A percentile compares a stretch with the other conserved stretches of the same genome.
Conservation (phyloP, 2,888 invertebrate genomes). For the Mayetiola destructor region DNA sequence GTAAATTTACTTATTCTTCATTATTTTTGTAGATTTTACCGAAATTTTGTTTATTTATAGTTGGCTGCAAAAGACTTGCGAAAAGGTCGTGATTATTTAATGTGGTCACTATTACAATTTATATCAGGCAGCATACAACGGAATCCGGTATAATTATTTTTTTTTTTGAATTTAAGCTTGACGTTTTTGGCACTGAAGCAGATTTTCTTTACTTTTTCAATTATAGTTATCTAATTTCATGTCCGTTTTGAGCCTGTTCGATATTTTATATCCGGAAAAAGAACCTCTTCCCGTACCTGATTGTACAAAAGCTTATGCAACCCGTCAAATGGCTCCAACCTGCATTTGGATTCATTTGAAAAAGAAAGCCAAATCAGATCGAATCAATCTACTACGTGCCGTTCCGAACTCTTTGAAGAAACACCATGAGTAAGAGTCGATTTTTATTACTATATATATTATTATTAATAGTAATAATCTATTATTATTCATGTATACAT, state of each 20-base stretch:
- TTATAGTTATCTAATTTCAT: conserved; percentile 64
- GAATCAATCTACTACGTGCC: conserved; percentile 57
- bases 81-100: conserved; percentile 90
- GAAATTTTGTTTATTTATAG: conserved; percentile 34
- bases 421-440: conserved; percentile 57
- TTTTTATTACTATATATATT: conserved; percentile 1
- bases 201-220: too few relatives aligned
- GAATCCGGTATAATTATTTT: conserved; percentile 49
- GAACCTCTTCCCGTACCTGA: conserved; percentile 83
- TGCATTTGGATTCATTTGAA: conserved; percentile 94
- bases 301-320: conserved; percentile 69
- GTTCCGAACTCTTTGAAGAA: conserved; percentile 68
- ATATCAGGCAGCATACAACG: conserved; percentile 93
- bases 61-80: conserved; percentile 63
- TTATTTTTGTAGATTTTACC: not conserved
- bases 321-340: conserved; percentile 69
- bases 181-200: too few relatives aligned
- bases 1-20: conserved; percentile 28
- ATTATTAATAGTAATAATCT: too few relatives aligned
- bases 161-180: not conserved
- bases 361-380: conserved; percentile 83
- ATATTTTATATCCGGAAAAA: conserved; percentile 82
- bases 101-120: conserved; percentile 96
- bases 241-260: conserved; percentile 80
- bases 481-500: too few relatives aligned